A percentile compares a stretch with the other conserved stretches of the same genome.
phyloP scores from a whole-genome alignment of 2,888 invertebrate species.

The Bedellia somnulentella region DNA sequence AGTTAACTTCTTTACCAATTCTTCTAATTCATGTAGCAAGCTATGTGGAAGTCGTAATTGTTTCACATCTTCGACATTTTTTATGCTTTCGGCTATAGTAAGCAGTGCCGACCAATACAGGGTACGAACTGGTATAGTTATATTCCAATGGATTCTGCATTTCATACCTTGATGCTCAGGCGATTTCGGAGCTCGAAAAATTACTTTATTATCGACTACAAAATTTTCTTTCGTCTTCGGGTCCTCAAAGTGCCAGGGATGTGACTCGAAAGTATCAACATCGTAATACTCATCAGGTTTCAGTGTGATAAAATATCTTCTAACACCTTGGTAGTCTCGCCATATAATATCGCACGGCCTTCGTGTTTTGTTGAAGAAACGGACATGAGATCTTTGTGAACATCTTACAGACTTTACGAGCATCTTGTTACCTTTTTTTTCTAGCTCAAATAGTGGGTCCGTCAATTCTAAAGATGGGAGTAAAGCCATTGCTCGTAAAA shows the following conservation, averaged over 20 bases:
- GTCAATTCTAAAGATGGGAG: no score
- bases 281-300: constrained; percentile 56
- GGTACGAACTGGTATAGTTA: constrained; percentile 49
- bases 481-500: no score
- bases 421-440: constrained; percentile 27
- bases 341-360: constrained; percentile 68
- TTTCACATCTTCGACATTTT: neutral
- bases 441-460: no score
- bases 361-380: constrained; percentile 31
- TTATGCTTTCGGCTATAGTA: constrained; percentile 29
- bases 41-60: no score
- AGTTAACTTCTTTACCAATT: no score
- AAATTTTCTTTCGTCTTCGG: constrained; percentile 65
- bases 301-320: constrained; percentile 64
- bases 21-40: no score
- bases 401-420: constrained; percentile 32
- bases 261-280: constrained; percentile 76
- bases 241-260: constrained; percentile 85
- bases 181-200: constrained; percentile 44
- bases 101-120: constrained; percentile 45
- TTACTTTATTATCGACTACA: constrained; percentile 53
- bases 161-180: constrained; percentile 26
- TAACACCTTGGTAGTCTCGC: constrained; percentile 73
- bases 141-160: constrained; percentile 43
- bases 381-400: constrained; percentile 22